phyloP scores from a whole-genome alignment of 2,113 vertebrate genomes.

The Myotis yumanensis region DNA sequence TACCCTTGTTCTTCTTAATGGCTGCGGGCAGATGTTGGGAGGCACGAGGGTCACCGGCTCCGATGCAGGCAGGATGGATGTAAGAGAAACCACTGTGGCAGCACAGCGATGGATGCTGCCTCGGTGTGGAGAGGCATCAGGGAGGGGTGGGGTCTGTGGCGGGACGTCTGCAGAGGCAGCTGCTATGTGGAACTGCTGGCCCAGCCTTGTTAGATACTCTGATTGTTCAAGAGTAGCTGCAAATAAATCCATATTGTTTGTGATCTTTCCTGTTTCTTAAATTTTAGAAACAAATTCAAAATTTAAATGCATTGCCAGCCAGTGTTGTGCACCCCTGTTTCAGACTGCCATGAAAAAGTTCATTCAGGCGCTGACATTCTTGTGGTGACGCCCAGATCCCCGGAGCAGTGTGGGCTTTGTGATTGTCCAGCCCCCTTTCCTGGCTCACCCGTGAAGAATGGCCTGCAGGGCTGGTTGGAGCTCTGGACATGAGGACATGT shows the following conservation, averaged over 20 bases:
- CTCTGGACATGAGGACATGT: not conserved
- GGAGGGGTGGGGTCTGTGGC: not conserved
- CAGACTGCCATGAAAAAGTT: not conserved
- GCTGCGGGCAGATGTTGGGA: not conserved
- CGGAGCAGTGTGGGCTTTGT: not conserved
- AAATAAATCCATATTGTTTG: not conserved
- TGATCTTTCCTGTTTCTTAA: not conserved
- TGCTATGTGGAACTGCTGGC: accelerated
- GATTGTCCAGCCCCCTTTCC: not conserved
- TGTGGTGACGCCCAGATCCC: not conserved
- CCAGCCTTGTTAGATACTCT: not conserved
- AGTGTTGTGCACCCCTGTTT: not conserved
- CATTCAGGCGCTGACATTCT: not conserved
- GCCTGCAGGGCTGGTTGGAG: not conserved
- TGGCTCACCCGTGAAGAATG: not conserved
- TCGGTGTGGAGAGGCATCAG: not conserved
- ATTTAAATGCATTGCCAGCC: not conserved
- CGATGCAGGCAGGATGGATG: not conserved
- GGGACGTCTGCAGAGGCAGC: too few relatives aligned
- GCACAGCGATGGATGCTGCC: not conserved
- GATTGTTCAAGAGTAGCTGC: not conserved
- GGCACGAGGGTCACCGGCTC: not conserved
- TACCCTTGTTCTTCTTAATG: not conserved
- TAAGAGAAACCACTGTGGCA: not conserved
- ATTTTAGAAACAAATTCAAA: slow-evolving; percentile 16